A percentile compares a stretch with the other conserved stretches of the same genome.
Conservation (phyloP, 1,140 invertebrate species). For the Stegodyphus mimosarum region DNA sequence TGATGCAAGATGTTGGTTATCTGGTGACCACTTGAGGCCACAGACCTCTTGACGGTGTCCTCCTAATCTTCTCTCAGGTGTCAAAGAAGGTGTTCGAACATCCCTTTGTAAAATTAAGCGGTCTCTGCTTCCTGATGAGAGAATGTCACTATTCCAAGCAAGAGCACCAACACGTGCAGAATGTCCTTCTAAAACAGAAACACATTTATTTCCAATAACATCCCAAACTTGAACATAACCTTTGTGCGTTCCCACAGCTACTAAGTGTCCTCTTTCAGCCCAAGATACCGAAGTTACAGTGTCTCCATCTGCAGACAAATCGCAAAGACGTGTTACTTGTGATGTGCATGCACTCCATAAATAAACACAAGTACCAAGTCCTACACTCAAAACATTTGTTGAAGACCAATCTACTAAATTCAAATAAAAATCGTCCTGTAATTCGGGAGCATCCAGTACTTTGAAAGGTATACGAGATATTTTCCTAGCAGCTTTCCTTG, state of each 20-base stretch:
- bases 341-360: slow-evolving; percentile 99
- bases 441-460: slow-evolving; percentile 96
- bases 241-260: slow-evolving; percentile 97
- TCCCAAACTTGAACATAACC: slow-evolving; percentile 98
- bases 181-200: slow-evolving; percentile 92
- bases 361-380: slow-evolving; percentile 97
- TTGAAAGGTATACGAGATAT: slow-evolving; percentile 98
- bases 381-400: slow-evolving; percentile 98
- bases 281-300: slow-evolving; percentile 98
- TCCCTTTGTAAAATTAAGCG: slow-evolving; percentile 94
- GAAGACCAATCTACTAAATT: slow-evolving; percentile 99
- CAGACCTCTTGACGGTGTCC: slow-evolving; percentile 98
- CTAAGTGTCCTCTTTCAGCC: slow-evolving; percentile 96
- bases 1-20: slow-evolving; percentile 97
- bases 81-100: slow-evolving; percentile 84
- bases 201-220: slow-evolving; percentile 92
- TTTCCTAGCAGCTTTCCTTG: slow-evolving; percentile 91
- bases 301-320: slow-evolving; percentile 91
- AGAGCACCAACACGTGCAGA: slow-evolving; percentile 89
- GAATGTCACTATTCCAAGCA: slow-evolving; percentile 97
- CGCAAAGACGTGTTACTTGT: slow-evolving; percentile 85
- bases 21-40: slow-evolving; percentile 99
- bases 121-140: slow-evolving; percentile 96
- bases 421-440: slow-evolving; percentile 99
- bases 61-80: slow-evolving; percentile 81